Conservation (phyloP, 2,797 vertebrate species). For the Melopsittacus undulatus region DNA sequence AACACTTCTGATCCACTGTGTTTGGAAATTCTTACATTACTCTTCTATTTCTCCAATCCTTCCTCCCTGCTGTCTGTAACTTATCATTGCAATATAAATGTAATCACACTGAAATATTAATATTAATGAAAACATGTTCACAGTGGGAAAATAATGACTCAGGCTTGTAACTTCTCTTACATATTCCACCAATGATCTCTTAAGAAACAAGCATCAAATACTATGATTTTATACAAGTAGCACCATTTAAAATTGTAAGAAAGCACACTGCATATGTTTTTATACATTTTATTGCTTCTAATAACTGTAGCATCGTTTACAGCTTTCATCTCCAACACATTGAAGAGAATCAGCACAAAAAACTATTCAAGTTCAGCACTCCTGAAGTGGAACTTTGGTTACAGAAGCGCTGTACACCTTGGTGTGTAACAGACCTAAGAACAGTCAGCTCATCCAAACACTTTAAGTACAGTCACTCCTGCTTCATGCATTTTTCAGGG, state of each 20-base stretch:
- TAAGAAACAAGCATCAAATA: background rate
- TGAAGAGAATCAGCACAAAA: background rate
- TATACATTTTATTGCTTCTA: slow-evolving; percentile 58
- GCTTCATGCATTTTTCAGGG: background rate
- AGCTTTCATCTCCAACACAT: background rate
- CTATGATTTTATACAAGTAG: background rate
- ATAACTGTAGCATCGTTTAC: background rate
- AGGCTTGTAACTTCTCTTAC: background rate
- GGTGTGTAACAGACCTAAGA: background rate
- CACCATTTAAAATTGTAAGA: background rate
- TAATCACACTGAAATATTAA: background rate
- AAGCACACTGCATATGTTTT: background rate
- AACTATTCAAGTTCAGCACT: background rate
- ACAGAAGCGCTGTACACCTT: background rate
- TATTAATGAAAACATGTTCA: background rate
- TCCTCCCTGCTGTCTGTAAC: background rate
- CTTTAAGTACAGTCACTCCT: background rate
- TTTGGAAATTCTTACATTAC: background rate
- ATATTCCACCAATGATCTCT: background rate
- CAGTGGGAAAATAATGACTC: background rate
- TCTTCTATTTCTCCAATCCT: background rate
- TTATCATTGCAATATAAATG: background rate
- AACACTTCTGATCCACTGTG: background rate
- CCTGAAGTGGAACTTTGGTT: background rate
- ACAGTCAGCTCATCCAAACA: background rate